phyloP scores from a whole-genome alignment of 2,888 invertebrate genomes.

The Sinotaia quadrata region DNA sequence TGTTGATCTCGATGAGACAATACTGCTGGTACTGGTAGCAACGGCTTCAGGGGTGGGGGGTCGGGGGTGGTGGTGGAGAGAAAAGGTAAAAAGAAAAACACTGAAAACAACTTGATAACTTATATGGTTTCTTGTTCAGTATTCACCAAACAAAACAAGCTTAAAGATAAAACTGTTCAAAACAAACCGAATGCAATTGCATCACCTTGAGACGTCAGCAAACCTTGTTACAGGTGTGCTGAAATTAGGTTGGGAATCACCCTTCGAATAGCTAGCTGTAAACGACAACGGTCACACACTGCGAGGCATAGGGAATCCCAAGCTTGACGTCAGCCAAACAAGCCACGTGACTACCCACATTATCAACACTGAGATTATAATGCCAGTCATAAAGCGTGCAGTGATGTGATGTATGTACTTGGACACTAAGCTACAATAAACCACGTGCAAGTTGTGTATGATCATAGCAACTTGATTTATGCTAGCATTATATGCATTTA shows the following conservation, averaged over 20 bases:
- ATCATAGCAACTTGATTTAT: not conserved
- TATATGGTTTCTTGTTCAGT: too few species aligned
- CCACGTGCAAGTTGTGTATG: not conserved
- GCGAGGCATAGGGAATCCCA: conserved; percentile 24
- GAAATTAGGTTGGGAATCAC: conserved; percentile 8
- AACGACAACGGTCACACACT: not conserved
- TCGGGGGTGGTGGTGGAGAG: too few species aligned
- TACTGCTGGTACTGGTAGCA: too few species aligned
- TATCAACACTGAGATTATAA: conserved; percentile 31
- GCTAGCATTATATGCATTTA: not conserved
- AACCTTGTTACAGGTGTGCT: too few species aligned
- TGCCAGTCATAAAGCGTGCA: conserved; percentile 16
- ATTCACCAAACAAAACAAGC: too few species aligned
- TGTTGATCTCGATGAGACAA: too few species aligned
- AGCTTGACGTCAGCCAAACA: conserved; percentile 14
- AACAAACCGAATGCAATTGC: too few species aligned
- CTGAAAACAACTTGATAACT: too few species aligned
- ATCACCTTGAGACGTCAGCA: too few species aligned
- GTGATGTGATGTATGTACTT: conserved; percentile 9
- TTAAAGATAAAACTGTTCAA: too few species aligned
- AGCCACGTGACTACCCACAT: conserved; percentile 28
- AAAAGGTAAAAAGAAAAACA: too few species aligned
- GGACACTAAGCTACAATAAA: not conserved
- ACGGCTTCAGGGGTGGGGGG: too few species aligned
- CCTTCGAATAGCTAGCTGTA: not conserved